These are phyloP conservation scores for Hiodon alosoides DNA, from an alignment of 2,113 vertebrate genomes.

Conservation along the genomic window DNA sequence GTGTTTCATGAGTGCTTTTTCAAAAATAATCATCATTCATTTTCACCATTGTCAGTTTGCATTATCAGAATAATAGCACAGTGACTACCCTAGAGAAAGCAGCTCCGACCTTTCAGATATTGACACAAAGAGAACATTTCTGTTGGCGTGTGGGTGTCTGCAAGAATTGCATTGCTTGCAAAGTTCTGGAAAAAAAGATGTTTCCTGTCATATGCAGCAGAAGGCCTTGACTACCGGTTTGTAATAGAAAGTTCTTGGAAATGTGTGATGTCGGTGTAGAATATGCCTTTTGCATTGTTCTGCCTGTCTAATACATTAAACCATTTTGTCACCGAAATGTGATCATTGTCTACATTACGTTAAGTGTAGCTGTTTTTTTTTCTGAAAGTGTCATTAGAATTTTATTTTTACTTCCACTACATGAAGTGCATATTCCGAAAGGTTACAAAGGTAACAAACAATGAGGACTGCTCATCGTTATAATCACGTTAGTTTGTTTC, in stretches of 20 bases:
- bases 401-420: background rate
- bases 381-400: background rate
- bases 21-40: background rate
- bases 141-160: constrained; percentile 1
- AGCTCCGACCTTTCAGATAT: background rate
- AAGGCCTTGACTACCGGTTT: background rate
- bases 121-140: background rate
- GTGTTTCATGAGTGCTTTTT: background rate
- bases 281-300: background rate
- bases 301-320: background rate
- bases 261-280: background rate
- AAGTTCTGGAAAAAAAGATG: constrained; percentile 1
- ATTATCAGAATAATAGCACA: background rate
- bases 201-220: constrained; percentile 1
- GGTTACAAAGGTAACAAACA: too few species aligned
- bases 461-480: too few species aligned
- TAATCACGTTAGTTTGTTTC: background rate
- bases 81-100: background rate
- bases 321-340: background rate
- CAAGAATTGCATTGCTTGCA: constrained; percentile 8
- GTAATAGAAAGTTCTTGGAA: background rate
- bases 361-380: background rate
- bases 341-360: background rate
- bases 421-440: too few species aligned
- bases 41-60: too few species aligned